Evolutionary conservation across 2,888 invertebrate species (phyloP), one percentile per base, ranked within the genome.

Genomic region (Lagria hirta): DNA sequence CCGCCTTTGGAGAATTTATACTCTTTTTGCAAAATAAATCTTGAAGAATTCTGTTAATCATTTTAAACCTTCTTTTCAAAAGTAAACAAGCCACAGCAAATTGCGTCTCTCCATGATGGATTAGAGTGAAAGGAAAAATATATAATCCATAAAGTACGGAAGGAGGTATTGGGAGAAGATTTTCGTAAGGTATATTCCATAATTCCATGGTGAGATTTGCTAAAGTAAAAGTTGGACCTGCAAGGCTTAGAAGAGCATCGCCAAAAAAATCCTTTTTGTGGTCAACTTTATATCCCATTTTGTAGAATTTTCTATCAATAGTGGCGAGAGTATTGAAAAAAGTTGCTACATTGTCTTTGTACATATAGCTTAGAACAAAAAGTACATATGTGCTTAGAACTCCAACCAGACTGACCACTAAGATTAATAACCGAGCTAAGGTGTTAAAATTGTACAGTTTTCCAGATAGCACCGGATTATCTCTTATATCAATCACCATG

Each of bases 401-500:
- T 10, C 17, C 36, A 6, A 17, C 10, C 2, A 23, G 3, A 15
- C 18, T 27, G 3, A 32, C 37, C 7, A 37, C 22, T 6, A 37
- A 18, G 18, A 43, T 42, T 15, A 47, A 21, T 4, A 47, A n/a
- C 32, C 22, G 37, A 5, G 35, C 33, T 5, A 47, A 18, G 10
- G 47, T 42, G 22, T 47, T 47, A 11, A 34, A 47, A 27, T 36
- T 47, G 23, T 47, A 47, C 7, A 10, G 11, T 5, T 20, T 26
- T 5, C 18, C 26, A 8, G 35, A 17, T 8, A 14, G 18, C 4
- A 45, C n/a, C 5, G 40, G 40, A 23, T 45, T 45, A 3, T 1
- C n/a, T 10, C 8, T 18, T 6, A 29, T 22, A 3, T n/a, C n/a
- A n/a, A 22, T 34, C 7, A n/a, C 17, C 3, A 36, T 10, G 18